These are phyloP conservation scores for Electrophaes corylata DNA, from an alignment of 2,888 invertebrate genomes.

Conservation along the genomic window DNA sequence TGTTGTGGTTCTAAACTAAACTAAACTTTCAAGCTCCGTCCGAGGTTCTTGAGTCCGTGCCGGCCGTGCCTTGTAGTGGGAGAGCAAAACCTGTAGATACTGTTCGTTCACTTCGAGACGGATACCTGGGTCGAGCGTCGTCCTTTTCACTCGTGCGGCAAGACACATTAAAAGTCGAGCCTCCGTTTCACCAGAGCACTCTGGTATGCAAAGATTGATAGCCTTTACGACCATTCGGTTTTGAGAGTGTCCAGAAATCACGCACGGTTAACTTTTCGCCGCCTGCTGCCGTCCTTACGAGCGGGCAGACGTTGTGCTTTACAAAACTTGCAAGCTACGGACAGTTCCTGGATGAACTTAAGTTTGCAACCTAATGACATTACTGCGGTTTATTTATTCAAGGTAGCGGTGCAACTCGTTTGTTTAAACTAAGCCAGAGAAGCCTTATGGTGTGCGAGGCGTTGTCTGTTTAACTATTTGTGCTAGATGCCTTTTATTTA, in stretches of 20 bases:
- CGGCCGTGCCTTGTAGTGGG: slow-evolving; percentile 81
- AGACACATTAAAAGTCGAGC: slow-evolving; percentile 53
- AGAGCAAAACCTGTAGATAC: slow-evolving; percentile 84
- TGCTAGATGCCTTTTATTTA: slow-evolving; percentile 58
- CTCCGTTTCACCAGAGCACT: slow-evolving; percentile 77
- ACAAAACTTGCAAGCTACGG: slow-evolving; percentile 57
- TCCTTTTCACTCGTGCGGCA: slow-evolving; percentile 72
- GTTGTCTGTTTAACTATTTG: slow-evolving; percentile 54
- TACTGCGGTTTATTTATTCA: slow-evolving; percentile 66
- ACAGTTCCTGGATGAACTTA: slow-evolving; percentile 57
- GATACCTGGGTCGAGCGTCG: slow-evolving; percentile 70
- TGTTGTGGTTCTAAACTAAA: slow-evolving; percentile 68
- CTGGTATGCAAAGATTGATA: slow-evolving; percentile 85
- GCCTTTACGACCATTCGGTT: slow-evolving; percentile 84
- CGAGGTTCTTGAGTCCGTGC: slow-evolving; percentile 68
- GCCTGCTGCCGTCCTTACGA: slow-evolving; percentile 81
- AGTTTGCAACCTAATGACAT: slow-evolving; percentile 65
- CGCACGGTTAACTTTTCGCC: slow-evolving; percentile 82
- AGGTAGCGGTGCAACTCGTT: slow-evolving; percentile 53
- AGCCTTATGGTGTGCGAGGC: slow-evolving; percentile 62
- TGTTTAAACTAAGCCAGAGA: slow-evolving; percentile 62
- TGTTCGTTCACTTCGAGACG: slow-evolving; percentile 77
- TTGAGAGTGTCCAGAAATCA: slow-evolving; percentile 82
- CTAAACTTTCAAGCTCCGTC: slow-evolving; percentile 77
- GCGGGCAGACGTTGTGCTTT: slow-evolving; percentile 66